A percentile compares a stretch with the other conserved stretches of the same genome.
Conservation (phyloP, 2,113 vertebrate species). For the Thalassarche chlororhynchos region DNA sequence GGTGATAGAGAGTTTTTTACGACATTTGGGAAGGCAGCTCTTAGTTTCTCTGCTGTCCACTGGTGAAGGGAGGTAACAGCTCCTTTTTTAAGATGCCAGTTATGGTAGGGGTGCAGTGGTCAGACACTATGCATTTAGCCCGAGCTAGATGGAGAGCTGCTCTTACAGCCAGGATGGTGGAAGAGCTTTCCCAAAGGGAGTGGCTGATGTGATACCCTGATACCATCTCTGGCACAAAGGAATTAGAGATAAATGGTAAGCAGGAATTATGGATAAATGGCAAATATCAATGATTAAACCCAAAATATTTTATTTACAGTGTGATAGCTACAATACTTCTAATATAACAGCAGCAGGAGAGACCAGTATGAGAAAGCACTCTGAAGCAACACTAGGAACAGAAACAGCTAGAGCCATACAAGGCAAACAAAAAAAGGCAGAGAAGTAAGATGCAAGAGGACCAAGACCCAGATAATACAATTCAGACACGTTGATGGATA, state of each 20-base stretch:
- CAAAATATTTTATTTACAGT: not conserved
- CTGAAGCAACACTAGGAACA: not conserved
- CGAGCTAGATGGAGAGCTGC: not conserved
- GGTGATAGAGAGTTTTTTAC: not conserved
- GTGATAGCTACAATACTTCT: not conserved
- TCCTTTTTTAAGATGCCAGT: accelerated
- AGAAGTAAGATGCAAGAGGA: not conserved
- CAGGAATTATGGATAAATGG: not conserved
- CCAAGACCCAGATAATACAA: not conserved
- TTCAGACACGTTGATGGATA: not conserved
- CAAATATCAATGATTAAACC: not conserved
- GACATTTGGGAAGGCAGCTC: not conserved
- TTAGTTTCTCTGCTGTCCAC: not conserved
- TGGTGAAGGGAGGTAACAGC: not conserved
- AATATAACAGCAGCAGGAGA: not conserved
- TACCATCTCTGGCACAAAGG: not conserved
- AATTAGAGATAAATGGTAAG: not conserved
- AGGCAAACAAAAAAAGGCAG: not conserved
- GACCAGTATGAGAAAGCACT: not conserved
- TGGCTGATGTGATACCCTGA: accelerated
- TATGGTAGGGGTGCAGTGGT: accelerated
- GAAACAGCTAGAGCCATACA: not conserved
- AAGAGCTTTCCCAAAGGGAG: not conserved
- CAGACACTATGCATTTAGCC: not conserved
- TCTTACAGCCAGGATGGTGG: not conserved